Conservation (phyloP, 2,797 vertebrate genomes). For the Melanogrammus aeglefinus region DNA sequence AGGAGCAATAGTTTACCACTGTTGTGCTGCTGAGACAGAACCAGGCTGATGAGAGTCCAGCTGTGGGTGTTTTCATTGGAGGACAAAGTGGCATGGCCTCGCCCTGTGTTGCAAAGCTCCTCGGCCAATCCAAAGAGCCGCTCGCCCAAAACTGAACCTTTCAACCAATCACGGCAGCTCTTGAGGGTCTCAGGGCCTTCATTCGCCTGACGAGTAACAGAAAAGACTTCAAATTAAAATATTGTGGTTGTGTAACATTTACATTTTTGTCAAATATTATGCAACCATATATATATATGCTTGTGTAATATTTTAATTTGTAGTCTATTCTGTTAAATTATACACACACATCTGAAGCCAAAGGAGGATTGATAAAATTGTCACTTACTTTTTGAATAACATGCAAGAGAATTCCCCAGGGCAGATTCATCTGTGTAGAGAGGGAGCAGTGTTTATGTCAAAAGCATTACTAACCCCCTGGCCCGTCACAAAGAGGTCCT, state of each 20-base stretch:
- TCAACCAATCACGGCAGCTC: slow-evolving; percentile 84
- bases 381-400: slow-evolving; percentile 88
- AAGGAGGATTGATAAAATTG: not conserved
- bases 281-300: not conserved
- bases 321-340: not conserved
- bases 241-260: not conserved
- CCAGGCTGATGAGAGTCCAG: slow-evolving; percentile 88
- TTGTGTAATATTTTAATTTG: no score
- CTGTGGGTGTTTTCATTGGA: slow-evolving; percentile 71
- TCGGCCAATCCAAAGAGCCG: slow-evolving; percentile 81
- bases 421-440: slow-evolving; percentile 79
- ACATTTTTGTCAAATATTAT: no score
- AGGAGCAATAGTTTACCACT: slow-evolving; percentile 71
- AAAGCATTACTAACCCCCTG: not conserved
- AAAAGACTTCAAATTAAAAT: slow-evolving; percentile 16
- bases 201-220: slow-evolving; percentile 75
- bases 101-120: slow-evolving; percentile 78
- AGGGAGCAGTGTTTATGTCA: not conserved
- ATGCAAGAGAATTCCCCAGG: slow-evolving; percentile 84
- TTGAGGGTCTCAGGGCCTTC: slow-evolving; percentile 73
- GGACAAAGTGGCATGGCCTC: slow-evolving; percentile 47
- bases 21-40: slow-evolving; percentile 84
- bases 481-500: not conserved
- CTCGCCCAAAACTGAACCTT: slow-evolving; percentile 85
- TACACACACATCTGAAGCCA: not conserved